Evolutionary conservation across 2,888 invertebrate genomes (phyloP), one percentile per base, ranked within the genome.

Genomic region (Zygothrica quintamaculata): DNA sequence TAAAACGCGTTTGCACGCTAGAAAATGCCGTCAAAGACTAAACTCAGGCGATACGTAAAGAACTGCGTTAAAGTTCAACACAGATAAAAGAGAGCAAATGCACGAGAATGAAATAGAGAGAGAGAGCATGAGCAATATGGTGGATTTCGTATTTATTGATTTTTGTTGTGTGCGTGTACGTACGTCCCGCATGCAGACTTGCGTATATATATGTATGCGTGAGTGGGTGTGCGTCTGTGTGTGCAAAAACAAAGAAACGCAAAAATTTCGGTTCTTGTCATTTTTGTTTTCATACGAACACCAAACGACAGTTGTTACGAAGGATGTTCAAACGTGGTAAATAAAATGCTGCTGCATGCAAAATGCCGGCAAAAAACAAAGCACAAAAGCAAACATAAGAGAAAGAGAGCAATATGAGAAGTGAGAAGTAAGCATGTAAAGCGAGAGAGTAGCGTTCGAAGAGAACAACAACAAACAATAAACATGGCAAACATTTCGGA

Each of bases 1-100:
- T n/a, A 16, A 62, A 47, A 48, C 29, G 51, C 74, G 77, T 74
- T 74, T 44, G 53, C 65, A 52, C 79, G 61, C 59, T 68, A 16
- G 37, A 59, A 78, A 79, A 81, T 79, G 74, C 81, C 81, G 74
- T 81, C 72, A 78, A 65, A 78, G 77, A 79, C 79, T 79, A 16
- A 81, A 73, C 34, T 55, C 50, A 50, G 36, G 50, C 33, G 48
- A 48, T 61, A n/a, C n/a, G n/a, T 52, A 44, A 16, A 52, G 25
- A 59, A 55, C 46, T 26, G 36, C 39, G 46, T 36, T 3, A 9
- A 39, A 60, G 40, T 48, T 68, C 65, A 72, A 56, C 71, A 50
- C n/a, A n/a, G n/a, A n/a, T n/a, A n/a, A n/a, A n/a, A n/a, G n/a
- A n/a, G n/a, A n/a, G n/a, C n/a, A n/a, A n/a, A n/a, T 25, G 29